Evolutionary conservation across 2,113 vertebrate genomes (phyloP).

Genomic region (Mus spicilegus): DNA sequence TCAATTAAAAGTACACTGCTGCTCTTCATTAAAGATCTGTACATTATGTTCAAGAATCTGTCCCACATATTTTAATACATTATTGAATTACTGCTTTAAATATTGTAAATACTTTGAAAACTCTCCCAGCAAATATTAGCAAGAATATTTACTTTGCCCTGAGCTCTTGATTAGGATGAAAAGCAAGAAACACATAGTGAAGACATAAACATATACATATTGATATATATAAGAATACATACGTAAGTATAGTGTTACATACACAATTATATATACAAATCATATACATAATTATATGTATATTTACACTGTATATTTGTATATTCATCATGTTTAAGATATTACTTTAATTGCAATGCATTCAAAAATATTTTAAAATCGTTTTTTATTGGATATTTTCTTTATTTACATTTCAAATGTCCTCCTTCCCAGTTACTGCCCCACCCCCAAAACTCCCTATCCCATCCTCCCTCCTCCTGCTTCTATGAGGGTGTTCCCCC

Average conservation of each 20-base stretch:
- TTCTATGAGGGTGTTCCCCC: too few species aligned
- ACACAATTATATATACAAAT: neutral
- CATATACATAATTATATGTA: neutral
- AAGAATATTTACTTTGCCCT: neutral
- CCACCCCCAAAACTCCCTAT: too few species aligned
- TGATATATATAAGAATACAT: neutral
- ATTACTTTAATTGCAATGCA: neutral
- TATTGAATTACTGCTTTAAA: constrained; percentile 30
- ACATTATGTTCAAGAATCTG: neutral
- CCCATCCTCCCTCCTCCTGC: too few species aligned
- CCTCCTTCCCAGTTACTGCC: too few species aligned
- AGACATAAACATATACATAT: neutral
- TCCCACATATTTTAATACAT: neutral
- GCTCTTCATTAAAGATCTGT: neutral
- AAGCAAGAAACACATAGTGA: neutral
- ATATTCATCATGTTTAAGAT: neutral
- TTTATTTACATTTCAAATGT: too few species aligned
- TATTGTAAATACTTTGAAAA: constrained; percentile 43
- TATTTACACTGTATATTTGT: neutral
- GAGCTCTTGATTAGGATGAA: neutral
- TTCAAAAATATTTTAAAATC: neutral
- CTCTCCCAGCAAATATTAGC: constrained; percentile 10
- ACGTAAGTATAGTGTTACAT: neutral
- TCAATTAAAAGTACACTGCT: neutral
- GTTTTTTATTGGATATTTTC: too few species aligned